Conservation (phyloP, 2,113 vertebrate genomes). For the Lophius piscatorius region DNA sequence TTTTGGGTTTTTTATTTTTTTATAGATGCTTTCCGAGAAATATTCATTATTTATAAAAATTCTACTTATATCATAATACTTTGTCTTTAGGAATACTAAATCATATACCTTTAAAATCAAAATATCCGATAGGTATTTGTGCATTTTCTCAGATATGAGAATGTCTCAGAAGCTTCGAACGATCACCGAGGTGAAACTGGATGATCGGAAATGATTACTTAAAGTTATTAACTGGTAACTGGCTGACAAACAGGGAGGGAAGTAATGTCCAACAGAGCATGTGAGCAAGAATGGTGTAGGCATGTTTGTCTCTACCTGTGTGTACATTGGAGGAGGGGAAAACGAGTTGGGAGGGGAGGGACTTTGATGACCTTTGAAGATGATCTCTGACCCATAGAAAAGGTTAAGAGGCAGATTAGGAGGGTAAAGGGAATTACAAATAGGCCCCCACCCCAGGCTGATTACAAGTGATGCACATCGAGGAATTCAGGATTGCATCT, state of each 20-base stretch:
- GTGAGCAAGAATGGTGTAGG: conserved; percentile 9
- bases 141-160: too few relatives aligned
- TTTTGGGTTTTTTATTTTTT: too few relatives aligned
- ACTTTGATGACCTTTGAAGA: conserved; percentile 70
- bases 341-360: conserved; percentile 29
- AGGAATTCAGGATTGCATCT: conserved; percentile 50
- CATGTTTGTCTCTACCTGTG: conserved; percentile 49
- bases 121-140: too few relatives aligned
- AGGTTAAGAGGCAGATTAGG: conserved; percentile 69
- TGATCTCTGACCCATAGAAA: conserved; percentile 65
- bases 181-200: background rate
- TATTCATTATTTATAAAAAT: too few relatives aligned
- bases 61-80: too few relatives aligned
- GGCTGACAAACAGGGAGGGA: conserved; percentile 13
- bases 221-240: conserved; percentile 5
- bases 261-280: conserved; percentile 20
- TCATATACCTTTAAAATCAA: too few relatives aligned
- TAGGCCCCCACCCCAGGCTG: conserved; percentile 39
- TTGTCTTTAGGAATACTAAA: too few relatives aligned
- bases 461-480: conserved; percentile 48
- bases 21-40: too few relatives aligned
- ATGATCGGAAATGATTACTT: background rate
- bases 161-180: background rate
- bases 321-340: conserved; percentile 44
- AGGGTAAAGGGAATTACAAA: conserved; percentile 56